Percentiles rank a stretch among this genome's conserved stretches.
Conservation (phyloP, 2,888 invertebrate genomes). For the Acanthacorydalis orientalis region DNA sequence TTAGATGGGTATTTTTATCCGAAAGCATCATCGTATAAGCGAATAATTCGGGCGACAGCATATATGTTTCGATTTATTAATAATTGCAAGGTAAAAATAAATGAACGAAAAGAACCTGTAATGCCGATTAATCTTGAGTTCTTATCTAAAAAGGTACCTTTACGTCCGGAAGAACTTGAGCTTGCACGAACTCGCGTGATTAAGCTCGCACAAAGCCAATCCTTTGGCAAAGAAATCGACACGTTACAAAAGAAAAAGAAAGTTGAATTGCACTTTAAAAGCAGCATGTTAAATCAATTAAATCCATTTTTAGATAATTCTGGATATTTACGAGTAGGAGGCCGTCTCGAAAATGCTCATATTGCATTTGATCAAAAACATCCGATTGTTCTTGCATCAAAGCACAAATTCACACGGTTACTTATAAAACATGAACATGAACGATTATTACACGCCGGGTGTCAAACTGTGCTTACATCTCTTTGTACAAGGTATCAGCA, state of each 20-base stretch:
- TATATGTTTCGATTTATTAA: constrained; percentile 3
- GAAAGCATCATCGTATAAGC: not conserved
- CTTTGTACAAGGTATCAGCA: constrained; percentile 11
- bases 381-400: constrained; percentile 7
- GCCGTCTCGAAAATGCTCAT: constrained; percentile 6
- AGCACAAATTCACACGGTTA: constrained; percentile 7
- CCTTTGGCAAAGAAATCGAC: constrained; percentile 1
- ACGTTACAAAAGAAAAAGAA: not conserved
- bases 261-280: not conserved
- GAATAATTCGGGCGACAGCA: not conserved
- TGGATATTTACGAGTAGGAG: constrained; percentile 7
- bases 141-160: too few species aligned
- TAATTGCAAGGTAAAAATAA: not conserved
- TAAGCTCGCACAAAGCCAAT: constrained; percentile 2
- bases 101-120: not conserved
- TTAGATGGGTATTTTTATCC: not conserved
- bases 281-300: constrained; percentile 3
- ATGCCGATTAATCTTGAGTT: not conserved
- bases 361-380: constrained; percentile 8
- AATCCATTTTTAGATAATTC: constrained; percentile 8
- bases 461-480: constrained; percentile 7
- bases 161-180: not conserved
- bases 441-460: constrained; percentile 10
- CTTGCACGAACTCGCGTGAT: not conserved
- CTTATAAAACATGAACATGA: constrained; percentile 11